Evolutionary conservation across 2,888 invertebrate genomes (phyloP), one percentile per base, ranked within the genome.

Genomic region (Stenchaetothrips biformis): DNA sequence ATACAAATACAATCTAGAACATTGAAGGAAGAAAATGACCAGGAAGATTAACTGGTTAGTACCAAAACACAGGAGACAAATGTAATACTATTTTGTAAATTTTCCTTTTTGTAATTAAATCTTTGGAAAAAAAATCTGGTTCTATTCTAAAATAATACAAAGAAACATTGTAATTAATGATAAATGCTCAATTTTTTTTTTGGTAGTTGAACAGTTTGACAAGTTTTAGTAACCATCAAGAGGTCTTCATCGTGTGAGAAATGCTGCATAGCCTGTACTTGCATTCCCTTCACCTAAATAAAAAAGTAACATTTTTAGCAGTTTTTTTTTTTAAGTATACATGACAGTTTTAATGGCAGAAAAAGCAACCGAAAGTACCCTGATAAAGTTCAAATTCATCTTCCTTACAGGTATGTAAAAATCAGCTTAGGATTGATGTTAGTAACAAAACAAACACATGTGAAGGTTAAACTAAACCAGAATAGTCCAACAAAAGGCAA

Each of bases 381-480:
- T 2, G 25, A n/a, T 25, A 3, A 67, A 67, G 21, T n/a, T 53
- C 53, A 53, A 53, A 25, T 74, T 25, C 25, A 74, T 25, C 67
- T 25, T 74, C 21, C 67, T 25, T n/a, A 25, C 67, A 25, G 25
- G 21, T 74, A 74, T 25, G 25, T 25, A 74, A 74, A 37, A 11
- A 25, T 74, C 25, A 74, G 67, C 25, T 25, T 74, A 74, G 25
- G 25, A 21, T 25, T 25, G 25, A 74, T 21, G 67, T 74, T 74
- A 74, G 67, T 74, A 74, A 74, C 21, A 74, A 74, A 74, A 25
- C 67, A 74, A 74, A 74, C 67, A 74, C 21, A 74, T 21, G 25
- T 25, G 25, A 25, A 74, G n/a, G 67, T 74, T 74, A 74, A 74
- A 74, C 9, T 59, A 13, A 59, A 59, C 18, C 25, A 11, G 21